A percentile compares a stretch with the other conserved stretches of the same genome.
Evolutionary conservation across 2,797 vertebrate genomes (phyloP).

Genomic region (Chromis chromis): DNA sequence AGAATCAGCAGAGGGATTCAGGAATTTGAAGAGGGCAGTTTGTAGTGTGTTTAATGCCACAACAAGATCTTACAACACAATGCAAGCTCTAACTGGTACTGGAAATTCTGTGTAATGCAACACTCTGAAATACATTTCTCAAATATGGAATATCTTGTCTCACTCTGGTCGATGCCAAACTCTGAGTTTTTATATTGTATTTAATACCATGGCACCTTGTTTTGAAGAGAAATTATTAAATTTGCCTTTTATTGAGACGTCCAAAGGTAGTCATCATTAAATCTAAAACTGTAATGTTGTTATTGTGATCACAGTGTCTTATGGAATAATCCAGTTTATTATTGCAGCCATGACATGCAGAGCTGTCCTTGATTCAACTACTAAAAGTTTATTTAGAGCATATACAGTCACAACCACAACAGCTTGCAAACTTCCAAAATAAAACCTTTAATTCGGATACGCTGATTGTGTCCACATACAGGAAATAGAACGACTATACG

Average conservation of each 20-base stretch:
- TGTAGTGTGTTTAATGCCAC: not conserved
- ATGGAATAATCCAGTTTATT: conserved; percentile 55
- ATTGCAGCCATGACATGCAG: conserved; percentile 47
- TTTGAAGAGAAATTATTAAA: not conserved
- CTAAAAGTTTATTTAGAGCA: conserved; percentile 12
- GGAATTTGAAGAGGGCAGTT: not conserved
- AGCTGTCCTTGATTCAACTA: conserved; percentile 39
- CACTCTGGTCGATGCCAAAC: too few species aligned
- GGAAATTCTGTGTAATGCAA: not conserved
- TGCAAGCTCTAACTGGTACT: not conserved
- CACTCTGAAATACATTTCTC: too few species aligned
- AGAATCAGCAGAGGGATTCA: not conserved
- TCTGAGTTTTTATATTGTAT: not conserved
- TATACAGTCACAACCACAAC: not conserved
- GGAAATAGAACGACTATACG: not conserved
- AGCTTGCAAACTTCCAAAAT: not conserved
- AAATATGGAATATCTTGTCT: too few species aligned
- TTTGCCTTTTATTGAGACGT: too few species aligned
- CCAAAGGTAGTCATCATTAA: too few species aligned
- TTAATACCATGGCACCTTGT: not conserved
- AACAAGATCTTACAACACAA: not conserved
- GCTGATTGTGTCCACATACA: not conserved
- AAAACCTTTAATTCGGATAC: not conserved
- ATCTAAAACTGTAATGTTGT: conserved; percentile 43
- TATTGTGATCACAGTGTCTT: conserved; percentile 39